Base-by-base conservation (phyloP, 2,888 invertebrate species). In the Tinea trinotella region DNA sequence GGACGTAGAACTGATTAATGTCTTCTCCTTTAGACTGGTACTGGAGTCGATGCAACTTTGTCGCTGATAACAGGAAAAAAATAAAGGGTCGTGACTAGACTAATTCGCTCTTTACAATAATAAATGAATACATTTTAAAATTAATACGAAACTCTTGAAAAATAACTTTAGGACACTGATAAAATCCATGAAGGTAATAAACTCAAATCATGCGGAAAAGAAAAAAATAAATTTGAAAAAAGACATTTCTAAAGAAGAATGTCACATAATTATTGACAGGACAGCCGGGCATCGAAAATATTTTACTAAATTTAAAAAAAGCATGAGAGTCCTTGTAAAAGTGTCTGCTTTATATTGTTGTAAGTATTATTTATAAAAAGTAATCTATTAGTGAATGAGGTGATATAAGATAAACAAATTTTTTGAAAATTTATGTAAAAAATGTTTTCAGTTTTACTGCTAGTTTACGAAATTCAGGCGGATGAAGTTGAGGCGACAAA, bases 1-100 rank as follows among this genome's bases (percentile, higher is more conserved):
- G 71, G 76, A 71, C 77, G 74, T 74, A 73, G 74, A 77, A 80
- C 85, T 84, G 84, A 85, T 84, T 82, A 85, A 85, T 84, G 84
- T 71, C 69, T 70, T 68, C 18, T 40, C n/a, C 13, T 50, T 18
- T 9, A 50, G 22, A 9, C 17, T 12, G 50, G 67, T 70, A 75
- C 75, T 77, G 66, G 65, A 74, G 69, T 69, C 66, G 66, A 62
- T 64, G 72, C 71, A 81, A 84, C 82, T 83, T 84, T 81, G 79
- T 82, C 73, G 73, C 62, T 77, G 84, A 83, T 84, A 83, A 67
- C 78, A n/a, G 71, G 63, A 72, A 76, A 82, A 81, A 83, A 82
- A 83, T 83, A 81, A 76, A 75, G 77, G 77, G 72, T 80, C 81
- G 78, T 83, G 83, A 83, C 81, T 81, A 64, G 73, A 72, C 78